These are phyloP conservation scores for Drosophila seguyi DNA, from an alignment of 1,140 invertebrate species.

Conservation along the genomic window DNA sequence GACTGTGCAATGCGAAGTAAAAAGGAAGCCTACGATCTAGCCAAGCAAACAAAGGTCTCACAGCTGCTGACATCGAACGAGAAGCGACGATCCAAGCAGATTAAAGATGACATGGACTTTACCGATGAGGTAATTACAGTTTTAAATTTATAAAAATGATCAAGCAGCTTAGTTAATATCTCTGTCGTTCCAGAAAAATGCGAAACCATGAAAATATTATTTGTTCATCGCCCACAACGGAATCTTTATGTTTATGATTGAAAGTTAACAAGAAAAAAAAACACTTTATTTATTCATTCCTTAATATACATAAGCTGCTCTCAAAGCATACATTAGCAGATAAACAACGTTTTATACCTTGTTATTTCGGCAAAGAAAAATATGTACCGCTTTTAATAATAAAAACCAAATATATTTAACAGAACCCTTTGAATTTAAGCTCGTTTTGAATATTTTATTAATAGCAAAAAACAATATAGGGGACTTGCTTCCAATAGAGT, in stretches of 20 bases:
- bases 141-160: not conserved
- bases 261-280: conserved; percentile 69
- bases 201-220: conserved; percentile 73
- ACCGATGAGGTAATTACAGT: conserved; percentile 69
- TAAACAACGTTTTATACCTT: conserved; percentile 64
- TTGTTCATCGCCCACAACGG: conserved; percentile 54
- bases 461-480: conserved; percentile 11
- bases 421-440: conserved; percentile 1
- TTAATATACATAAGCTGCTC: conserved; percentile 72
- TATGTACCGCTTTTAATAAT: conserved; percentile 65
- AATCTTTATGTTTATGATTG: conserved; percentile 75
- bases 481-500: not conserved
- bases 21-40: conserved; percentile 96
- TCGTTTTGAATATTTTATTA: conserved; percentile 6
- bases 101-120: conserved; percentile 79
- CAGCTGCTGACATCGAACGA: conserved; percentile 88
- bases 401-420: conserved; percentile 67
- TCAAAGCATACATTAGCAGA: conserved; percentile 62
- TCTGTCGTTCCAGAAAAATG: conserved; percentile 64
- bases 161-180: not conserved
- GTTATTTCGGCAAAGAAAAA: conserved; percentile 55
- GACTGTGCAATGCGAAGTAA: conserved; percentile 97
- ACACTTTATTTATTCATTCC: conserved; percentile 79
- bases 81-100: conserved; percentile 79
- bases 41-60: conserved; percentile 94